Percentiles rank a stretch among this genome's conserved stretches.
Conservation (phyloP, 2,888 invertebrate species). For the Pecten maximus region DNA sequence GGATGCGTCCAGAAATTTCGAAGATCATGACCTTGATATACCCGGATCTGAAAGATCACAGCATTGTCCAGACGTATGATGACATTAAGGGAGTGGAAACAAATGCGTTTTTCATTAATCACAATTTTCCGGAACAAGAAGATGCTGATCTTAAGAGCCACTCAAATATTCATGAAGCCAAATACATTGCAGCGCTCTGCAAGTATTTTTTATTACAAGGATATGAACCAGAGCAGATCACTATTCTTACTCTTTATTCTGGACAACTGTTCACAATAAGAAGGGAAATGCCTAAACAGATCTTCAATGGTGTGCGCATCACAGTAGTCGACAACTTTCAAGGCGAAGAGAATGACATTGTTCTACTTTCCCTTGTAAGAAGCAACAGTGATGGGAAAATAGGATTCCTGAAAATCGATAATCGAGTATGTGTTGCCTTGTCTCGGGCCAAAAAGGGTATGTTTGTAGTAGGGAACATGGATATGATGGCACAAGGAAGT, state of each 20-base stretch:
- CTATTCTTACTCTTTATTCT: slow-evolving; percentile 77
- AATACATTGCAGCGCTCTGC: slow-evolving; percentile 71
- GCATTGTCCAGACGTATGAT: slow-evolving; percentile 63
- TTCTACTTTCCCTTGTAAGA: slow-evolving; percentile 80
- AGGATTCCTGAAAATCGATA: slow-evolving; percentile 77
- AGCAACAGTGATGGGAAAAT: slow-evolving; percentile 73
- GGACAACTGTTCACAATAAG: slow-evolving; percentile 74
- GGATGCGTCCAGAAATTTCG: slow-evolving; percentile 81
- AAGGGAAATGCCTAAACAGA: slow-evolving; percentile 67
- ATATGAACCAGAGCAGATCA: slow-evolving; percentile 73
- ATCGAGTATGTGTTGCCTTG: slow-evolving; percentile 80
- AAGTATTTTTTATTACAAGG: slow-evolving; percentile 76
- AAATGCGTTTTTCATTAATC: slow-evolving; percentile 76
- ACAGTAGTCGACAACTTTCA: slow-evolving; percentile 81
- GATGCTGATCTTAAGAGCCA: slow-evolving; percentile 64
- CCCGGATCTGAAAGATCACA: slow-evolving; percentile 63
- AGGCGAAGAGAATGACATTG: slow-evolving; percentile 82
- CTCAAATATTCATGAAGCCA: slow-evolving; percentile 74
- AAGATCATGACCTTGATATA: slow-evolving; percentile 71
- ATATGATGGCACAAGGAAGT: slow-evolving; percentile 58
- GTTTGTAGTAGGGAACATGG: slow-evolving; percentile 79
- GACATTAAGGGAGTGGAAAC: slow-evolving; percentile 68
- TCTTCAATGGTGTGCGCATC: slow-evolving; percentile 71
- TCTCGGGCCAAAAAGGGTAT: slow-evolving; percentile 79
- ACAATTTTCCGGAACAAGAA: slow-evolving; percentile 66